Evolutionary conservation across 2,113 vertebrate genomes (phyloP).

Genomic region (Podarcis cretensis): DNA sequence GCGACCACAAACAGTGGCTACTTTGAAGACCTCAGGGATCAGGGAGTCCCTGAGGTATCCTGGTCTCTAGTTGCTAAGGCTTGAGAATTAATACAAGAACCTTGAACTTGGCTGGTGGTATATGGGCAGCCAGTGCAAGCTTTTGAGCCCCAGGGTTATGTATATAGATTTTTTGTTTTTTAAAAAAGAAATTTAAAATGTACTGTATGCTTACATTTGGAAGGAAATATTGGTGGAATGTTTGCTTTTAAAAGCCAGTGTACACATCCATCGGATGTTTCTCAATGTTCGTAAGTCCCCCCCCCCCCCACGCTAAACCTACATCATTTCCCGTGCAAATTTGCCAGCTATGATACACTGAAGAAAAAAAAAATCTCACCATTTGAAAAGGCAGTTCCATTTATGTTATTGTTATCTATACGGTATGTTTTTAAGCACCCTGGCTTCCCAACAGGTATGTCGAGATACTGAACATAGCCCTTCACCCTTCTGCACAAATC

Average conservation of each 20-base stretch:
- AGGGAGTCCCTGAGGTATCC: no score
- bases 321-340: background rate
- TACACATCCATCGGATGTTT: background rate
- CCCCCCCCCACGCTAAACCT: background rate
- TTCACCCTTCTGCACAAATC: conserved; percentile 1
- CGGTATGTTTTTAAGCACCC: background rate
- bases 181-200: background rate
- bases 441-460: background rate
- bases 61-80: no score
- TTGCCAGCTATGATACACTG: background rate
- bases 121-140: no score
- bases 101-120: no score
- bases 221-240: background rate
- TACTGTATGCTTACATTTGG: background rate
- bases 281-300: background rate
- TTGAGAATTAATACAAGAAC: no score
- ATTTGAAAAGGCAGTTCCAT: background rate
- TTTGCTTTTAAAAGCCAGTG: background rate
- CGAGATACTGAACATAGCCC: fast-evolving
- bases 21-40: no score
- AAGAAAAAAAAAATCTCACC: conserved; percentile 4
- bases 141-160: no score
- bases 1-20: no score
- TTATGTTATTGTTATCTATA: background rate
- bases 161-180: no score